phyloP scores from a whole-genome alignment of 2,888 invertebrate genomes.

The Hirtodrosophila duncani region DNA sequence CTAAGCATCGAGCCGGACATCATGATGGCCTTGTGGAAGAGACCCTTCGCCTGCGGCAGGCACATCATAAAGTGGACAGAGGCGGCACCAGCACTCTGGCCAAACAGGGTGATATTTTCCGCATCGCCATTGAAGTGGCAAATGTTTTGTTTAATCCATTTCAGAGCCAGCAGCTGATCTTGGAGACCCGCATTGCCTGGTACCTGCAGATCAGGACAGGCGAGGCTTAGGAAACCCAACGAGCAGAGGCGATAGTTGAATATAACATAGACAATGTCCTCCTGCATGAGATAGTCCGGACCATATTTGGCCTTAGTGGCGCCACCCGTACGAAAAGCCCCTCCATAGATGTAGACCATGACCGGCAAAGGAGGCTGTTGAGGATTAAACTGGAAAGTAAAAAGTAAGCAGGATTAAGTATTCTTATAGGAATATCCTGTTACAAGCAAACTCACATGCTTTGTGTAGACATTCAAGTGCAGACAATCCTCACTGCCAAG shows the following conservation, averaged over 20 bases:
- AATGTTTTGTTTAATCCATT: conserved; percentile 79
- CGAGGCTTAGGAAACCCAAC: conserved; percentile 78
- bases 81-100: conserved; percentile 79
- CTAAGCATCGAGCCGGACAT: conserved; percentile 73
- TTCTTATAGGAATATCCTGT: neutral
- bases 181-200: conserved; percentile 80
- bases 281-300: conserved; percentile 78
- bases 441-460: conserved; percentile 40
- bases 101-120: conserved; percentile 79
- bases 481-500: conserved; percentile 72
- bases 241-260: conserved; percentile 79
- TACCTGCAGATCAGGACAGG: conserved; percentile 76
- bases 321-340: conserved; percentile 78
- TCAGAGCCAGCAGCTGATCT: conserved; percentile 79
- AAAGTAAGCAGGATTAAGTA: neutral
- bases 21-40: conserved; percentile 75
- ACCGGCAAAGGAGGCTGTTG: conserved; percentile 62
- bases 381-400: conserved; percentile 34
- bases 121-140: conserved; percentile 79
- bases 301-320: conserved; percentile 71
- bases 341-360: conserved; percentile 79
- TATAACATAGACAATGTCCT: conserved; percentile 78
- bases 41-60: conserved; percentile 77
- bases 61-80: conserved; percentile 79
- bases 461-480: conserved; percentile 66